Base-by-base conservation (phyloP, 2,888 invertebrate species). In the Paralinhomoeus sp. region DNA sequence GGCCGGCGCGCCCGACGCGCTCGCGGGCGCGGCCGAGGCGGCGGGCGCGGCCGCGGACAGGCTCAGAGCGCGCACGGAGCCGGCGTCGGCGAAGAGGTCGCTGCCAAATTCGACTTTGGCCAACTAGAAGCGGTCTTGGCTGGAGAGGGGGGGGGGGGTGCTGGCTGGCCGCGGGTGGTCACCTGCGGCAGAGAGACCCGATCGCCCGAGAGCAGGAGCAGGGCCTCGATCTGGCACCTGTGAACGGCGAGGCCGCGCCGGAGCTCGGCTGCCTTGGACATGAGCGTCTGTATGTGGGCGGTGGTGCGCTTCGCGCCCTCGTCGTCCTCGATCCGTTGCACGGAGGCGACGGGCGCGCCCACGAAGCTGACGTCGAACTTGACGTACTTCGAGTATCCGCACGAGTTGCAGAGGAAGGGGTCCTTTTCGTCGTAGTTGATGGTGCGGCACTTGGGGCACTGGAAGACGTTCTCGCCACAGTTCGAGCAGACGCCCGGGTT, bases 351-450 rank as follows among this genome's bases (percentile, higher is more conserved):
- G 1, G 84, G 80, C 22, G 82, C 75, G 5, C 82, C 85, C 5
- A 78, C 77, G 46, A 91, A 71, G 13, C 81, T 82, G 66, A 87
- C 84, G 67, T 97, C 93, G 64, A 93, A 91, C 67, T 93, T 89
- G 33, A 91, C 93, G 66, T 93, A 93, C 68, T 93, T 93, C 70
- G 93, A 97, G 69, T 87, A 93, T 1, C 93, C 93, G 66, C 97
- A 97, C 3, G 89, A 81, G 66, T 91, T 91, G 62, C 97, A 97
- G 23, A 97, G 69, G 73, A 93, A 97, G 0, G 93, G 93, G 67
- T 93, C 93, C 40, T 89, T 87, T 64, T 93, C 91, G 64, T 91
- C 91, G 65, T 93, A 93, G 67, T 97, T 93, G 54, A 97, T 97
- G 0, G 91, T 75, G 75, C 80, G 75, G 68, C 93, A 97, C 67